phyloP scores from a whole-genome alignment of 2,888 invertebrate species.

The Ecliptopera silaceata region DNA sequence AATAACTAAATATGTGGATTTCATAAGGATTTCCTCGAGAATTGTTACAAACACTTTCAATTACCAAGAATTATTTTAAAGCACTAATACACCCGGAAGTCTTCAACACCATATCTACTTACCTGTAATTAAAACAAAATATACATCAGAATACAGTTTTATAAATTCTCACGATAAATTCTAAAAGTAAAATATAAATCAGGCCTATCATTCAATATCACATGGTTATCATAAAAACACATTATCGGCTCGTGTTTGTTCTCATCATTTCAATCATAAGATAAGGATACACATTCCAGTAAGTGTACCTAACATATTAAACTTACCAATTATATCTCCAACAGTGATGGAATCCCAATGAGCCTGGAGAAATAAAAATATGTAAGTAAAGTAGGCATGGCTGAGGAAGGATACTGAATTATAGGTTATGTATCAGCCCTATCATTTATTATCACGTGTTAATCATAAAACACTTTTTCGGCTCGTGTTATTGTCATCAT shows the following conservation, averaged over 20 bases:
- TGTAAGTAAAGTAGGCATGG: neutral
- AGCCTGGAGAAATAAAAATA: slow-evolving; percentile 21
- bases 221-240: slow-evolving; percentile 68
- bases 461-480: slow-evolving; percentile 70
- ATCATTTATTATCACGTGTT: slow-evolving; percentile 70
- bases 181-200: slow-evolving; percentile 40
- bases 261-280: slow-evolving; percentile 53
- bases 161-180: neutral
- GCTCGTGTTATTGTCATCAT: slow-evolving; percentile 76
- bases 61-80: too few relatives aligned
- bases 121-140: slow-evolving; percentile 7
- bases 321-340: neutral
- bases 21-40: too few relatives aligned
- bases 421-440: slow-evolving; percentile 54
- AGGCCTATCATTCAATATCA: slow-evolving; percentile 77
- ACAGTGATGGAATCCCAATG: neutral
- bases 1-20: too few relatives aligned
- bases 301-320: neutral
- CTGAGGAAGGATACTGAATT: neutral
- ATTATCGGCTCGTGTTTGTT: slow-evolving; percentile 69
- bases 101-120: neutral
- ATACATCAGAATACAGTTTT: neutral
- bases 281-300: neutral
- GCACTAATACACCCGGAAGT: too few relatives aligned
- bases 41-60: neutral